phyloP scores from a whole-genome alignment of 2,888 invertebrate species.

The Oxycera nigricornis region DNA sequence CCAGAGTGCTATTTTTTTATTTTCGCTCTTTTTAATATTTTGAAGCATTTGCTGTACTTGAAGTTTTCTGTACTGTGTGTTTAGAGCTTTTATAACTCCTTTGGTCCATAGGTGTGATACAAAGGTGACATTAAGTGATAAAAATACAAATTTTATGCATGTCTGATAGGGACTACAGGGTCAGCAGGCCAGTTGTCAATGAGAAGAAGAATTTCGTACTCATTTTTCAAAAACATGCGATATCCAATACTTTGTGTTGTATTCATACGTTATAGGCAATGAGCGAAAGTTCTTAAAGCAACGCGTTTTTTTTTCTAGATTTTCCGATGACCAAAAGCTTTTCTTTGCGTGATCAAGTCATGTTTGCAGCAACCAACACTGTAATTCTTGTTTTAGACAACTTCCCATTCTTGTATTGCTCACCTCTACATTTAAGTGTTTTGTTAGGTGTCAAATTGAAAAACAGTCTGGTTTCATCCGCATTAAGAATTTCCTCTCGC shows the following conservation, averaged over 20 bases:
- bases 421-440: slow-evolving; percentile 51
- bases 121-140: not conserved
- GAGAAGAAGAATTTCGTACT: not conserved
- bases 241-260: slow-evolving; percentile 56
- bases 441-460: slow-evolving; percentile 50
- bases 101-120: not conserved
- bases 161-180: not conserved
- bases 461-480: slow-evolving; percentile 52
- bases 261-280: slow-evolving; percentile 51
- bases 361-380: slow-evolving; percentile 53
- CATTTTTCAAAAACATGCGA: slow-evolving; percentile 35
- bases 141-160: slow-evolving; percentile 3
- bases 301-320: slow-evolving; percentile 52
- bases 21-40: not conserved
- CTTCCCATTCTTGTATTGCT: slow-evolving; percentile 54
- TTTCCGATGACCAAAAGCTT: slow-evolving; percentile 54
- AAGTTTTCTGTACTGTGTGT: not conserved
- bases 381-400: slow-evolving; percentile 54
- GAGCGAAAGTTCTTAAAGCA: slow-evolving; percentile 50
- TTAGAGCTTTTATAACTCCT: not conserved
- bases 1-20: not conserved
- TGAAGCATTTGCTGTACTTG: slow-evolving; percentile 8
- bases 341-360: slow-evolving; percentile 53
- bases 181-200: slow-evolving; percentile 1
- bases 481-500: slow-evolving; percentile 51